Evolutionary conservation across 2,797 vertebrate genomes (phyloP).

Genomic region (Melanogrammus aeglefinus): DNA sequence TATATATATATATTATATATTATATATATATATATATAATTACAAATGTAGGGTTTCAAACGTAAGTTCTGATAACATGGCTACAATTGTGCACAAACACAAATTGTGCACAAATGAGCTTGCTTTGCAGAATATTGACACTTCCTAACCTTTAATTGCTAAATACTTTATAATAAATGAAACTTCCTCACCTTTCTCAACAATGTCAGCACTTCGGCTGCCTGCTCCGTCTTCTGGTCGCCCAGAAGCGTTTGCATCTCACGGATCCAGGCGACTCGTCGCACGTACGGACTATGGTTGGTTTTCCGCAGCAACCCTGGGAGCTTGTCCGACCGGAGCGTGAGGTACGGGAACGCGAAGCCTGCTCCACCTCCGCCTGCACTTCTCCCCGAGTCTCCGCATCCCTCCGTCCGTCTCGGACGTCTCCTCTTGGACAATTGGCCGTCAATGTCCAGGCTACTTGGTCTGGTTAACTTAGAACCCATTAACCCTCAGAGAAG

Average conservation of each 20-base stretch:
- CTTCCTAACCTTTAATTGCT: neutral
- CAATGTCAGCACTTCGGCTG: slow-evolving; percentile 76
- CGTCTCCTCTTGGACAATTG: slow-evolving; percentile 64
- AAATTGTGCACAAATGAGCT: too few relatives aligned
- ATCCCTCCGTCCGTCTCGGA: slow-evolving; percentile 50
- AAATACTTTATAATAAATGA: neutral
- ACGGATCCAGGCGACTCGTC: slow-evolving; percentile 82
- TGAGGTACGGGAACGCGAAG: slow-evolving; percentile 78
- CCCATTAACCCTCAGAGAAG: slow-evolving; percentile 74
- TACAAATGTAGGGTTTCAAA: too few relatives aligned
- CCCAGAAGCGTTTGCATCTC: slow-evolving; percentile 84
- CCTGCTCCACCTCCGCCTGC: slow-evolving; percentile 62
- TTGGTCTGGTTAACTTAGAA: slow-evolving; percentile 81
- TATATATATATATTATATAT: too few relatives aligned
- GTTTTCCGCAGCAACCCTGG: slow-evolving; percentile 80
- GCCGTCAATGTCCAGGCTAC: slow-evolving; percentile 78
- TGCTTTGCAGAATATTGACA: neutral
- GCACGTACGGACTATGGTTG: slow-evolving; percentile 79
- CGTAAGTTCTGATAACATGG: too few relatives aligned
- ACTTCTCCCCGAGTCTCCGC: slow-evolving; percentile 52
- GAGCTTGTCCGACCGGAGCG: slow-evolving; percentile 80
- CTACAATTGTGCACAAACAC: too few relatives aligned
- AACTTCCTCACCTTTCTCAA: slow-evolving; percentile 76
- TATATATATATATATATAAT: too few relatives aligned
- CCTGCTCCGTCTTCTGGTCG: slow-evolving; percentile 77